Evolutionary conservation across 2,888 invertebrate genomes (phyloP), one percentile per base, ranked within the genome.

Genomic region (Idaea dimidiata): DNA sequence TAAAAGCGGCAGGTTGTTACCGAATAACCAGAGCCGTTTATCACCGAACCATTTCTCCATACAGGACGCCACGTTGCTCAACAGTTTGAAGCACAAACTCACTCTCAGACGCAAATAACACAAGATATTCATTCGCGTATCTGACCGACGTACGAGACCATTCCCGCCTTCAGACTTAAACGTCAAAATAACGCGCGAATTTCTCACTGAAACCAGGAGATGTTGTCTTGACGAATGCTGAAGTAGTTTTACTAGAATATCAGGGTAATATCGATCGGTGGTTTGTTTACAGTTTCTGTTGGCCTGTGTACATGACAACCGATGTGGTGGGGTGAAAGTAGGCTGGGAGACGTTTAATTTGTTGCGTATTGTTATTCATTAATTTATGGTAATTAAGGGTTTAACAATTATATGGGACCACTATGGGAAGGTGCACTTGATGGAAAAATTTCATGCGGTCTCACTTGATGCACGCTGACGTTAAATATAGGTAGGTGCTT

Each of bases 41-140:
- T 97, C 97, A 93, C 96, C 96, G 91, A 97, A 96, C 97, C 97
- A 97, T 97, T 95, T 97, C 96, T 97, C 97, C 97, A 97, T 97
- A 92, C 94, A 93, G 92, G 91, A 88, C 77, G 92, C 88, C 88
- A 93, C 86, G 84, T 89, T 93, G 82, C 82, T 85, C 81, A 86
- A 88, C 89, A 89, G 84, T 78, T 86, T 91, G 83, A 82, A 80
- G 69, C 72, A 76, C 69, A 81, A 84, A 82, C 78, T 73, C 69
- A 80, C 75, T 76, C 69, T 72, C 66, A 69, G 63, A 66, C 77
- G 73, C 72, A 74, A 72, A 43, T 8, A 43, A 8, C 10, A 43
- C 79, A 75, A 81, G 72, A 83, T 75, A 82, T 78, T 84, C 90
- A 91, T 91, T 87, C 89, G 89, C 82, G 83, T 79, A 80, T 78